Base-by-base conservation (phyloP, 2,797 vertebrate species). In the Discoglossus pictus region DNA sequence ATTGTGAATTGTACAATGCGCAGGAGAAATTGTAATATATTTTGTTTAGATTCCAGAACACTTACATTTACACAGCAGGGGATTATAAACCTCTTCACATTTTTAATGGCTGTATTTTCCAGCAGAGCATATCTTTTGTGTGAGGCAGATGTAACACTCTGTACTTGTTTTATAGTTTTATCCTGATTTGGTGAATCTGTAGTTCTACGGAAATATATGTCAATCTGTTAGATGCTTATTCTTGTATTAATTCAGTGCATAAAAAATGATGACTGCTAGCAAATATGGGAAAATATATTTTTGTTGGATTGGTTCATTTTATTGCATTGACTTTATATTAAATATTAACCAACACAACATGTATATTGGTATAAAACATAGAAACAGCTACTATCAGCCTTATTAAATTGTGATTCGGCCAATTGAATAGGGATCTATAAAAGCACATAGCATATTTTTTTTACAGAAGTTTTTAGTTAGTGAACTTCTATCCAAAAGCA, bases 21-120 rank as follows among this genome's bases (percentile, higher is more conserved):
- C 39, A 27, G 38, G 27, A 48, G 53, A 60, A 59, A 60, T 18
- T 11, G 6, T 46, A 60, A 52, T 51, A 44, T 54, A 61, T 54
- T 53, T 53, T 46, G 46, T 52, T 35, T 52, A 34, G 24, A 43
- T 43, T 42, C 48, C 8, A 20, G 36, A 61, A 61, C 27, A 46
- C 56, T 51, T 36, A 39, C 31, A 27, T 68, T 54, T 39, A 61
- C 39, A 54, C 31, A 46, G 39, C 56, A 38, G 56, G 48, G 40
- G 56, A 68, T 68, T 68, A 68, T 18, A 53, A 68, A 54, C n/a
- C 46, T 17, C 25, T 60, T 39, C 38, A 25, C 25, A 39, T 34
- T 67, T n/a, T 43, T 47, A 61, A 61, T 68, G 46, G 39, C 38
- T 44, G 25, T 44, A 52, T 61, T 60, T 68, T 53, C 65, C 56